phyloP scores from a whole-genome alignment of 2,888 invertebrate genomes.

The Steromphala cineraria region DNA sequence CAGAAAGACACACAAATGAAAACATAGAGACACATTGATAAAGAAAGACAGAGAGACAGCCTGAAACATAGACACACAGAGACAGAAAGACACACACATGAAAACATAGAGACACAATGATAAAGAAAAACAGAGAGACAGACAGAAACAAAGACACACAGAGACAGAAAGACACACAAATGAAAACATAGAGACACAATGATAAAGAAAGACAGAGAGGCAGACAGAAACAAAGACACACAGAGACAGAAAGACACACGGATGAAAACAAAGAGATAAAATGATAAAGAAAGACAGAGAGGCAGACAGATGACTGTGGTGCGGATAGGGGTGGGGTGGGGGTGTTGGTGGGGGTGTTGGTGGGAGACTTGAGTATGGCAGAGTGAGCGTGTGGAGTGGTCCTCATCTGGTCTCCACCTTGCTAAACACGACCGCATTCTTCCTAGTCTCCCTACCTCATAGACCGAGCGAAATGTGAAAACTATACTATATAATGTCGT shows the following conservation, averaged over 20 bases:
- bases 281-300: too few relatives aligned
- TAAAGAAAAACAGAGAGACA: constrained; percentile 8
- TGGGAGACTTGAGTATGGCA: not conserved
- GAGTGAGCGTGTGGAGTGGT: not conserved
- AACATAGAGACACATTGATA: constrained; percentile 17
- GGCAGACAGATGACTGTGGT: too few relatives aligned
- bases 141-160: not conserved
- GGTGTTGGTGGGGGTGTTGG: too few relatives aligned
- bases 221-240: too few relatives aligned
- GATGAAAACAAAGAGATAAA: too few relatives aligned
- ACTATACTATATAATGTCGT: too few relatives aligned
- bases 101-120: not conserved
- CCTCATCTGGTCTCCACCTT: not conserved
- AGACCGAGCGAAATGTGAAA: not conserved
- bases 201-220: too few relatives aligned
- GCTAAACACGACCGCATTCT: constrained; percentile 12
- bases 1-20: constrained; percentile 20
- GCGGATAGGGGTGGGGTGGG: too few relatives aligned
- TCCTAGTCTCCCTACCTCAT: not conserved
- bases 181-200: not conserved
- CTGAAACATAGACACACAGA: not conserved
- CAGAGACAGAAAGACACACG: too few relatives aligned
- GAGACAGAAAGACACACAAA: not conserved
- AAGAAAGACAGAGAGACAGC: not conserved
- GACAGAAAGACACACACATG: constrained; percentile 14